A percentile compares a stretch with the other conserved stretches of the same genome.
Evolutionary conservation across 1,140 invertebrate species (phyloP).

Genomic region (Stegodyphus dumicola): DNA sequence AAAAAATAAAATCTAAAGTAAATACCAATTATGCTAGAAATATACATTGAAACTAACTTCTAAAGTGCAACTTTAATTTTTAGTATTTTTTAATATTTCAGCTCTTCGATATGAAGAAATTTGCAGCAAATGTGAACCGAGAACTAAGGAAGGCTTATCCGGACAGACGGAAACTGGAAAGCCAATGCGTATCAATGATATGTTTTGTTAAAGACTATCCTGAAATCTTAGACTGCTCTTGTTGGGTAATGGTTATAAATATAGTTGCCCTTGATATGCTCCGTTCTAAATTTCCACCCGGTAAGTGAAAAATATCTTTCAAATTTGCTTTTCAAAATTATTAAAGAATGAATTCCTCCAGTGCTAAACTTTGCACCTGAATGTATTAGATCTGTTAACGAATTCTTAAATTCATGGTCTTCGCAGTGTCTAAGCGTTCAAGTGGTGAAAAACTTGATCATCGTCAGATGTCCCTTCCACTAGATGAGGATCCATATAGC

Average conservation of each 20-base stretch:
- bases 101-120: constrained; percentile 98
- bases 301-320: constrained; percentile 13
- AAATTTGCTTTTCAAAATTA: too few species aligned
- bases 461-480: constrained; percentile 69
- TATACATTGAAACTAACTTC: too few species aligned
- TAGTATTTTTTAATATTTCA: constrained; percentile 10
- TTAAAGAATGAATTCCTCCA: too few species aligned
- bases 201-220: constrained; percentile 89
- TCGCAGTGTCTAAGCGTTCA: constrained; percentile 61
- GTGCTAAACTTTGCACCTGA: too few species aligned
- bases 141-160: constrained; percentile 87
- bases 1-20: too few species aligned
- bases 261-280: constrained; percentile 97
- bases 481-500: constrained; percentile 93
- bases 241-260: constrained; percentile 95
- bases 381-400: too few species aligned
- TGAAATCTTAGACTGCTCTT: constrained; percentile 89
- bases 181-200: constrained; percentile 88
- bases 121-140: constrained; percentile 89
- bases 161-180: constrained; percentile 86
- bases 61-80: too few species aligned
- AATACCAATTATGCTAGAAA: too few species aligned
- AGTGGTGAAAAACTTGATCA: constrained; percentile 61
- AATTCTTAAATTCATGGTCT: neutral
- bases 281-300: constrained; percentile 75